phyloP scores from a whole-genome alignment of 2,113 vertebrate genomes.

The Irena cyanogastra region DNA sequence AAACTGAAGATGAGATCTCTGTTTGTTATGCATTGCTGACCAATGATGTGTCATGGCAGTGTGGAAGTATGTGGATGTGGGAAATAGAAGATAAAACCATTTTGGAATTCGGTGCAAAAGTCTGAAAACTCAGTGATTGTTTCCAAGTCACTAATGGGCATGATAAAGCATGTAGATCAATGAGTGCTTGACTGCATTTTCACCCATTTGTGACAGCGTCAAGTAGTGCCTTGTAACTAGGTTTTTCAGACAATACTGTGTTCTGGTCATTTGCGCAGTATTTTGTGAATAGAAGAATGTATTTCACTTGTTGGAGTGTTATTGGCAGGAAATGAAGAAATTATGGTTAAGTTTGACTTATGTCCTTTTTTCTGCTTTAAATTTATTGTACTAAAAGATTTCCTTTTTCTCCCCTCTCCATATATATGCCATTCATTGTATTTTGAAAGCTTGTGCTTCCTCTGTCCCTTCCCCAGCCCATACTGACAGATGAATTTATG shows the following conservation, averaged over 20 bases:
- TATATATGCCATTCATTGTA: not conserved
- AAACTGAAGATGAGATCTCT: not conserved
- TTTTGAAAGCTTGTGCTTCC: not conserved
- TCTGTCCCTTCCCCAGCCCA: not conserved
- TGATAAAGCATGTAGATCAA: not conserved
- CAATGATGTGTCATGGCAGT: not conserved
- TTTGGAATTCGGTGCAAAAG: not conserved
- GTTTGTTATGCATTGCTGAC: not conserved
- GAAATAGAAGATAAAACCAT: not conserved
- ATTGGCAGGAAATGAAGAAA: not conserved
- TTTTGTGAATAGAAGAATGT: not conserved
- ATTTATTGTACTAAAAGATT: not conserved
- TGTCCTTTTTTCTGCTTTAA: not conserved
- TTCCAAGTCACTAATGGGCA: not conserved
- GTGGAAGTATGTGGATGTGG: not conserved
- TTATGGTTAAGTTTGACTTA: not conserved
- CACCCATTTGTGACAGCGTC: rapidly evolving
- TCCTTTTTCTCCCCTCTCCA: not conserved
- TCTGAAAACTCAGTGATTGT: not conserved
- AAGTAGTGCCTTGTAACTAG: not conserved
- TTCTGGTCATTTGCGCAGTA: not conserved
- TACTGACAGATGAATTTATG: not conserved
- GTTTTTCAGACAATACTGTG: not conserved
- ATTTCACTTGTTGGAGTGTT: not conserved
- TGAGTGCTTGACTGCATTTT: not conserved